These are phyloP conservation scores for Clarias magur DNA, from an alignment of 2,113 vertebrate species.

Conservation along the genomic window DNA sequence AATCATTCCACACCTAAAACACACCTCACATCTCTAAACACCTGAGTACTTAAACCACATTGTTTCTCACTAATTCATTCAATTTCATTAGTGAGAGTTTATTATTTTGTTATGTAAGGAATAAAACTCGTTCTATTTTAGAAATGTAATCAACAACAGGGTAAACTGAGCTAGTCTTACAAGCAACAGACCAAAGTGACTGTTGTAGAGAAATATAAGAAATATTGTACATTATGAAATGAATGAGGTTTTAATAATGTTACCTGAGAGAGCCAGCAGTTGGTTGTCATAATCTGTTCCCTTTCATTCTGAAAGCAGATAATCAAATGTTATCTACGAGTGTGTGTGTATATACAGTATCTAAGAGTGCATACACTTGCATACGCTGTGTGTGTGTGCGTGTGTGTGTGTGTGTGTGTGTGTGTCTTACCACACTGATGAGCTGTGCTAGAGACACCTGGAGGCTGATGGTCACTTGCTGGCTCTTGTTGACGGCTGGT, in stretches of 20 bases:
- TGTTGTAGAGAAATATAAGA: not conserved
- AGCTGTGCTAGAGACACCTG: constrained; percentile 78
- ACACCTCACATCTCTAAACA: not conserved
- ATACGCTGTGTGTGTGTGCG: not conserved
- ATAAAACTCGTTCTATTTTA: not conserved
- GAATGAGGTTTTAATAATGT: not conserved
- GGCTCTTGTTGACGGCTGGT: constrained; percentile 77
- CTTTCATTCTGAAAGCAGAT: constrained; percentile 73
- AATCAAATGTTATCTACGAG: not conserved
- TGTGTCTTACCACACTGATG: constrained; percentile 75
- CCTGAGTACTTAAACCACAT: not conserved
- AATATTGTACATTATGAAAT: not conserved
- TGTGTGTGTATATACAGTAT: not conserved
- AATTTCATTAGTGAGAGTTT: not conserved
- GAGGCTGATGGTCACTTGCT: constrained; percentile 77
- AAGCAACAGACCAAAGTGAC: not conserved
- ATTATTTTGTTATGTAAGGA: not conserved
- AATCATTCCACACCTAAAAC: constrained; percentile 76
- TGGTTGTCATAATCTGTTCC: constrained; percentile 82
- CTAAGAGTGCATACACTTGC: no score
- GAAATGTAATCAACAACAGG: not conserved
- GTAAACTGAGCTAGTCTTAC: not conserved
- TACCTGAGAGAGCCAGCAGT: constrained; percentile 80
- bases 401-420: constrained; percentile 1
- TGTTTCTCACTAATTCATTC: not conserved